Conservation (phyloP, 2,797 vertebrate species). For the Coccyzus lansbergi region DNA sequence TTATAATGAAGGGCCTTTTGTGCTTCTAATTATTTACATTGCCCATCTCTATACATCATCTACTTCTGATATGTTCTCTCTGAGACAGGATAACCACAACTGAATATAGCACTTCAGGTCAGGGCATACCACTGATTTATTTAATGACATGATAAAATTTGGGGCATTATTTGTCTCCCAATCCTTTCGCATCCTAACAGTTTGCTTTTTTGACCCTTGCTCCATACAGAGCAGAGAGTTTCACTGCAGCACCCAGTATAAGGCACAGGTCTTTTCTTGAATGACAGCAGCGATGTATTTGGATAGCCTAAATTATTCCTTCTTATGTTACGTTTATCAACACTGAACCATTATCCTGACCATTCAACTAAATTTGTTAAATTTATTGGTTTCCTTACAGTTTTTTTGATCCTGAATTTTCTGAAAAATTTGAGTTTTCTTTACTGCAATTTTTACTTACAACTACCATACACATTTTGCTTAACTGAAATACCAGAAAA, state of each 20-base stretch:
- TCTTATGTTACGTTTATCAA: conserved; percentile 21
- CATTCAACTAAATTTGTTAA: background rate
- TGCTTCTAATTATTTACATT: conserved; percentile 17
- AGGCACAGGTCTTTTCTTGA: conserved; percentile 1
- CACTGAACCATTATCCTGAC: background rate
- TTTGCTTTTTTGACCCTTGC: conserved; percentile 22
- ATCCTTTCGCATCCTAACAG: background rate
- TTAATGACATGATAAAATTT: conserved; percentile 43
- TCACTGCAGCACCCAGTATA: background rate
- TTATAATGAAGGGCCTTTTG: background rate
- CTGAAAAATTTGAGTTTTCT: background rate
- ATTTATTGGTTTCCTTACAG: background rate
- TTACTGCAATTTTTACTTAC: background rate
- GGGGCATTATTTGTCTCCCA: conserved; percentile 15
- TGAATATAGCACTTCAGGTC: background rate
- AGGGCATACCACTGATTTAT: conserved; percentile 15
- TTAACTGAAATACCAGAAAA: background rate
- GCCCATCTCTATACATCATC: background rate
- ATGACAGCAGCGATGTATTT: conserved; percentile 10
- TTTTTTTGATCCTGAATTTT: background rate
- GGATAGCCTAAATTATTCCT: background rate
- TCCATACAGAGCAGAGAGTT: background rate
- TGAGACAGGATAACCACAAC: background rate
- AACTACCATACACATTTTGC: background rate
- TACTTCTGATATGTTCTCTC: background rate